Evolutionary conservation across 1,140 invertebrate species (phyloP).

Genomic region (Rhagoletis pomonella): DNA sequence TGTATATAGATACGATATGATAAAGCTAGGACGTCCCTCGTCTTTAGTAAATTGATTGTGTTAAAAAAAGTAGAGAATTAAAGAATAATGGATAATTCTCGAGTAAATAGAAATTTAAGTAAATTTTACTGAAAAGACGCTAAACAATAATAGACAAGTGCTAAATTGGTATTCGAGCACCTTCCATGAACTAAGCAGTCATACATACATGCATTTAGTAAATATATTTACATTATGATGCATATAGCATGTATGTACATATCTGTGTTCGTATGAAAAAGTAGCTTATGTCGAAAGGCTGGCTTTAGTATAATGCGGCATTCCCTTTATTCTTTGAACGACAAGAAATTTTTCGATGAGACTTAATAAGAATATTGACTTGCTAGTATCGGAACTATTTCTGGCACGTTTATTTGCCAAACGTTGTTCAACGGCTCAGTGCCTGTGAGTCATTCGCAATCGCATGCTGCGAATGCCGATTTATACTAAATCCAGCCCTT

Average conservation of each 20-base stretch:
- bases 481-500: too few relatives aligned
- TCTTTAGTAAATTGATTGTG: neutral
- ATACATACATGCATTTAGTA: neutral
- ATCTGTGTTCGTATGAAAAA: too few relatives aligned
- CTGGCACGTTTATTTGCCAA: too few relatives aligned
- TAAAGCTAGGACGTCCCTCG: neutral
- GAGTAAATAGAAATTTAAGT: neutral
- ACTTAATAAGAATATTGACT: too few relatives aligned
- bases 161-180: neutral
- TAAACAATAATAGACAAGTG: constrained; percentile 12
- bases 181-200: neutral
- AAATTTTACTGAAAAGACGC: neutral
- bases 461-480: too few relatives aligned
- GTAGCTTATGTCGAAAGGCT: too few relatives aligned
- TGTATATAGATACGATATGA: neutral
- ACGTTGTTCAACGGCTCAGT: too few relatives aligned
- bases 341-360: too few relatives aligned
- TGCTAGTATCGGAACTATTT: too few relatives aligned
- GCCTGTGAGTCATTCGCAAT: too few relatives aligned
- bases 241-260: neutral
- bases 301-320: too few relatives aligned
- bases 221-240: neutral
- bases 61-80: neutral
- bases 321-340: too few relatives aligned
- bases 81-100: neutral